Conservation (phyloP, 2,797 vertebrate species). For the Falco biarmicus region DNA sequence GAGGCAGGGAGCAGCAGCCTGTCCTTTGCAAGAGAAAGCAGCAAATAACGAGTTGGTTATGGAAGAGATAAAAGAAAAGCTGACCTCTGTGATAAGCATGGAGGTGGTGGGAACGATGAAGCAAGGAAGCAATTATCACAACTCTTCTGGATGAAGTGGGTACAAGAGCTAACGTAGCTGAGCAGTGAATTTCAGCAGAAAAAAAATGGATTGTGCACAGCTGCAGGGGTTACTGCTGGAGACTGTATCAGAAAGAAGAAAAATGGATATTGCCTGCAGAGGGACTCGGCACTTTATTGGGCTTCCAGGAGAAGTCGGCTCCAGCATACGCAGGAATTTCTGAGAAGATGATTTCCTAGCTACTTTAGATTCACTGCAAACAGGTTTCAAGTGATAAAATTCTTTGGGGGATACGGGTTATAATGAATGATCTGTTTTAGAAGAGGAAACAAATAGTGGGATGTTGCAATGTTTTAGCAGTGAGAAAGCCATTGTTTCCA, state of each 20-base stretch:
- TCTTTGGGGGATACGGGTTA: slow-evolving; percentile 65
- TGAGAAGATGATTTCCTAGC: slow-evolving; percentile 42
- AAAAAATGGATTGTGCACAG: neutral
- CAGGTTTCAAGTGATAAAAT: slow-evolving; percentile 70
- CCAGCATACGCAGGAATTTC: neutral
- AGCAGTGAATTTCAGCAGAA: slow-evolving; percentile 36
- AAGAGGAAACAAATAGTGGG: slow-evolving; percentile 60
- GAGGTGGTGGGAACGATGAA: slow-evolving; percentile 32
- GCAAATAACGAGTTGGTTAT: slow-evolving; percentile 34
- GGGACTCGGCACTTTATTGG: slow-evolving; percentile 55
- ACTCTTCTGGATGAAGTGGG: slow-evolving; percentile 42
- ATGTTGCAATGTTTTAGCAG: slow-evolving; percentile 63
- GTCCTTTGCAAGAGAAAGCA: slow-evolving; percentile 22
- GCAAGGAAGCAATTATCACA: slow-evolving; percentile 53
- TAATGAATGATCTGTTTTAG: slow-evolving; percentile 56
- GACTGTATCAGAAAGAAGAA: slow-evolving; percentile 59
- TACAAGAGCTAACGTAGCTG: slow-evolving; percentile 34
- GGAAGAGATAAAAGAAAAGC: slow-evolving; percentile 41
- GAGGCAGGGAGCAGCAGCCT: slow-evolving; percentile 18
- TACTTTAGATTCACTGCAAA: slow-evolving; percentile 70
- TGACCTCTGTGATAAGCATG: slow-evolving; percentile 55
- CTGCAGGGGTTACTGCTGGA: slow-evolving; percentile 48
- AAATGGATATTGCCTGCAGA: slow-evolving; percentile 63
- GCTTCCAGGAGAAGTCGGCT: slow-evolving; percentile 50
- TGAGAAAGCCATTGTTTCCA: slow-evolving; percentile 61